Percentiles rank a stretch among this genome's conserved stretches.
phyloP scores from a whole-genome alignment of 2,113 vertebrate genomes.

The Myotis davidii region DNA sequence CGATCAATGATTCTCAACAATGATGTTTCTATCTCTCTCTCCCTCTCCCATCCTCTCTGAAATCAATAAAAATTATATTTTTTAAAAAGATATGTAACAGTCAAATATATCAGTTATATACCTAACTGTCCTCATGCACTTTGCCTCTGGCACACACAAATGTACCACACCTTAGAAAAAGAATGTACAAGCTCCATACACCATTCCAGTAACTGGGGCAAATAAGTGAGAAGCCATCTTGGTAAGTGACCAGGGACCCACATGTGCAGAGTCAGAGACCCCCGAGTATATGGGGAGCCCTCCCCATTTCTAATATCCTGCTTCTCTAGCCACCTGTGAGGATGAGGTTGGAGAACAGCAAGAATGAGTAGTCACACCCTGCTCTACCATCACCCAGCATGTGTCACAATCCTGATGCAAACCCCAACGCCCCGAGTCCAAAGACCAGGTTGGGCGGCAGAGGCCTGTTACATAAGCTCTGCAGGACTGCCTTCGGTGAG shows the following conservation, averaged over 20 bases:
- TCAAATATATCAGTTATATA: not conserved
- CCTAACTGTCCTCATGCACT: not conserved
- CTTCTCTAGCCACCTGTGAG: not conserved
- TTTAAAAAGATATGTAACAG: not conserved
- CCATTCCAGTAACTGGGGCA: not conserved
- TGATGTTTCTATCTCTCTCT: no score
- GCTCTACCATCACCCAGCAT: not conserved
- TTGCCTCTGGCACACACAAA: slow-evolving; percentile 4
- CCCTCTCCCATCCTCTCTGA: no score
- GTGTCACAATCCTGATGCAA: slow-evolving; percentile 66
- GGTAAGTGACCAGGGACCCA: not conserved
- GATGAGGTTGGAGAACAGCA: not conserved
- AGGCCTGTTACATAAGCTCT: slow-evolving; percentile 62
- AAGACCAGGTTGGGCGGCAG: not conserved
- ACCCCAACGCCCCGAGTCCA: slow-evolving; percentile 30
- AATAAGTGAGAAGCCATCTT: slow-evolving; percentile 8
- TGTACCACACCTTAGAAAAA: not conserved
- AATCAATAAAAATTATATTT: no score
- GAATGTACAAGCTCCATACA: not conserved
- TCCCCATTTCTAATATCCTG: slow-evolving; percentile 14
- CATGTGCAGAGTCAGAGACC: not conserved
- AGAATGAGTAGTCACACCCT: slow-evolving; percentile 39
- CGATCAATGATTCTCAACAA: no score
- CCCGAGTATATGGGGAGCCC: not conserved
- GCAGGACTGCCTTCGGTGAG: not conserved